phyloP scores from a whole-genome alignment of 53 echinoderm and acorn worm genomes.

The Luidia sarsii region DNA sequence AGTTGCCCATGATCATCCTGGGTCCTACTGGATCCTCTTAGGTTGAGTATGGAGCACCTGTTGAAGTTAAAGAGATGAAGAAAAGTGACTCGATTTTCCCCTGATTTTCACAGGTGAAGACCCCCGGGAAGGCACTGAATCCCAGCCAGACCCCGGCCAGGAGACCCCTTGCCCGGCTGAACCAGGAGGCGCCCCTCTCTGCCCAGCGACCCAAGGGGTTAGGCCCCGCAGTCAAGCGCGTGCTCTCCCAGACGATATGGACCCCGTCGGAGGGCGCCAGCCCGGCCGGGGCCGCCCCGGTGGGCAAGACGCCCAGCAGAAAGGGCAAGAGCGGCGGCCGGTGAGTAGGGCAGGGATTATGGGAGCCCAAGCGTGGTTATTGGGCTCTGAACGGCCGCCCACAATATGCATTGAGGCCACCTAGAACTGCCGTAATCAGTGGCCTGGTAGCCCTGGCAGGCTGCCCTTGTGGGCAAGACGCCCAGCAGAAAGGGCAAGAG shows the following conservation, averaged over 20 bases:
- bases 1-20: neutral
- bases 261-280: neutral
- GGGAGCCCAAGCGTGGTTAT: too few species aligned
- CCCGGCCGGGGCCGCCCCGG: neutral
- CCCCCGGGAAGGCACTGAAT: conserved; percentile 34
- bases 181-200: conserved; percentile 6
- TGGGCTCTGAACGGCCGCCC: too few species aligned
- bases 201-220: neutral
- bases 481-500: neutral
- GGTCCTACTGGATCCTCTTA: too few species aligned
- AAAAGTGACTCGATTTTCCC: too few species aligned
- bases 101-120: conserved; percentile 24
- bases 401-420: too few species aligned
- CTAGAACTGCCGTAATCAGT: too few species aligned
- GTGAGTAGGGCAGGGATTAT: too few species aligned
- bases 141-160: conserved; percentile 20
- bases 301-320: neutral
- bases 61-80: too few species aligned
- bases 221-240: neutral
- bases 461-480: neutral
- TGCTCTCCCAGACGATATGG: conserved; percentile 19
- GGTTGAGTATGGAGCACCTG: too few species aligned
- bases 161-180: conserved; percentile 28
- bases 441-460: too few species aligned
- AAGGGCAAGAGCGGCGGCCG: neutral